A percentile compares a stretch with the other conserved stretches of the same genome.
These are phyloP conservation scores for Nineta flava DNA, from an alignment of 2,888 invertebrate genomes.

Conservation along the genomic window DNA sequence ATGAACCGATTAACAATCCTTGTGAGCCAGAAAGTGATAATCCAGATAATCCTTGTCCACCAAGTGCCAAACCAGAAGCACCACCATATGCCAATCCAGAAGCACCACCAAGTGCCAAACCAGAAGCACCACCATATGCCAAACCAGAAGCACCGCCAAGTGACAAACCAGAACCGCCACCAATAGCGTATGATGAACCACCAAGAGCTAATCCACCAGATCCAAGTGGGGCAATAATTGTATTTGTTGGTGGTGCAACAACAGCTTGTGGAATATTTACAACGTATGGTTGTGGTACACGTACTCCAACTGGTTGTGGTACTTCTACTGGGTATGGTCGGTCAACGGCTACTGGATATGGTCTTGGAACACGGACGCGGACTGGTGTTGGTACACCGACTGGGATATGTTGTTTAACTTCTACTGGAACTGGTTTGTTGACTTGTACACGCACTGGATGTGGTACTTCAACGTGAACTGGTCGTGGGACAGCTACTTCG, in stretches of 20 bases:
- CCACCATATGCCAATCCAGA: no score
- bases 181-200: no score
- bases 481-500: not conserved
- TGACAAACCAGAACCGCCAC: no score
- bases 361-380: slow-evolving; percentile 31
- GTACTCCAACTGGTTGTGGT: slow-evolving; percentile 9
- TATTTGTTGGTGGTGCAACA: slow-evolving; percentile 29
- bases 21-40: no score
- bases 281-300: slow-evolving; percentile 13
- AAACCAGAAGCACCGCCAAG: no score
- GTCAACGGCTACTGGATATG: slow-evolving; percentile 33
- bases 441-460: slow-evolving; percentile 35
- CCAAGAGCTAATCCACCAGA: no score
- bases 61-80: no score
- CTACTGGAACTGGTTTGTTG: slow-evolving; percentile 24
- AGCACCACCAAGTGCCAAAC: no score
- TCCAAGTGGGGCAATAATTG: not conserved
- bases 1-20: no score
- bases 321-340: slow-evolving; percentile 22
- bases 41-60: no score
- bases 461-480: slow-evolving; percentile 28
- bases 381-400: slow-evolving; percentile 31
- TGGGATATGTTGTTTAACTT: slow-evolving; percentile 23
- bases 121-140: no score
- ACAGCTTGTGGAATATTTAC: slow-evolving; percentile 26